These are phyloP conservation scores for Hylyphantes graminicola DNA, from an alignment of 1,140 invertebrate species.

Conservation along the genomic window DNA sequence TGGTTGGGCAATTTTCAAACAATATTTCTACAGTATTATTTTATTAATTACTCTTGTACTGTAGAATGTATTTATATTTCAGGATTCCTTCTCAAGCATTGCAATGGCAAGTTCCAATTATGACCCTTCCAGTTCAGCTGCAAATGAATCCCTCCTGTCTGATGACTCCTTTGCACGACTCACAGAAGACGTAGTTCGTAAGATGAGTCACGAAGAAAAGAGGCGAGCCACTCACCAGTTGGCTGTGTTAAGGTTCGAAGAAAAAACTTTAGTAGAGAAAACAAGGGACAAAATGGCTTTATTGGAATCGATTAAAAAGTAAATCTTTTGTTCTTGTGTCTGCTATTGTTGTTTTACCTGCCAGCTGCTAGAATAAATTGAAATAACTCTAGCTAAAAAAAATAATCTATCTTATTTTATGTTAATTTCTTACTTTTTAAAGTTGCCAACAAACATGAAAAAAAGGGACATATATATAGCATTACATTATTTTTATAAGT, in stretches of 20 bases:
- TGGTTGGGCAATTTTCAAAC: too few species aligned
- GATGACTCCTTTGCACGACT: conserved; percentile 58
- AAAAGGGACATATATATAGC: too few species aligned
- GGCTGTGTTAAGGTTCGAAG: conserved; percentile 71
- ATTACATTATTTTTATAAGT: too few species aligned
- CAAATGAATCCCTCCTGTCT: conserved; percentile 20
- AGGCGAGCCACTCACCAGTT: conserved; percentile 67
- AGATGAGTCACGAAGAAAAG: conserved; percentile 49
- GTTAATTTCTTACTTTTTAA: too few species aligned
- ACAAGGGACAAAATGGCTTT: conserved; percentile 72
- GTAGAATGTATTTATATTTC: background rate
- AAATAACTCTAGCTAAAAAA: background rate
- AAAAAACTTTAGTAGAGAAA: conserved; percentile 73
- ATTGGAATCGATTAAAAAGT: conserved; percentile 72
- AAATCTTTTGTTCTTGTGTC: conserved; percentile 11
- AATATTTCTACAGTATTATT: background rate
- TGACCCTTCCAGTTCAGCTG: background rate
- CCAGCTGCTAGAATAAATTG: background rate
- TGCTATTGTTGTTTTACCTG: background rate
- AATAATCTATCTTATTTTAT: background rate
- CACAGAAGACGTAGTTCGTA: conserved; percentile 46
- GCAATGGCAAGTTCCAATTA: conserved; percentile 27
- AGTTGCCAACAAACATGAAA: too few species aligned
- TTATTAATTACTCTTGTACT: background rate
- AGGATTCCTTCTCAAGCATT: conserved; percentile 38